These are phyloP conservation scores for Trichonephila clavata DNA, from an alignment of 1,140 invertebrate genomes.

Conservation along the genomic window DNA sequence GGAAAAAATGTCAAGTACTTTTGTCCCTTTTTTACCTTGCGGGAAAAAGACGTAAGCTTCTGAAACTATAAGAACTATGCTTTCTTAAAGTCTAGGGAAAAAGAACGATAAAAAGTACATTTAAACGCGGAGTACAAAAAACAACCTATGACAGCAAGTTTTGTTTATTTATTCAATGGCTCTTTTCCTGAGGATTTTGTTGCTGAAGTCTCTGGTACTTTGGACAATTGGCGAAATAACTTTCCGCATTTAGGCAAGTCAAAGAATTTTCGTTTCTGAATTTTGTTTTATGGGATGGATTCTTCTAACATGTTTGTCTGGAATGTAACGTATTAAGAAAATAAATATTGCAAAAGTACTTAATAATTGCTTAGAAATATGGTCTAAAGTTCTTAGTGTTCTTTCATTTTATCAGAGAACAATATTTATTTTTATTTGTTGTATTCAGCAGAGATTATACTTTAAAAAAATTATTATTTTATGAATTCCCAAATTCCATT, in stretches of 20 bases:
- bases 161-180: background rate
- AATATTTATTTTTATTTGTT: no score
- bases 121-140: background rate
- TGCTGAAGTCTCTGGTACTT: background rate
- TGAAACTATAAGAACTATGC: background rate
- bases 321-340: background rate
- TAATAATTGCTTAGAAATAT: no score
- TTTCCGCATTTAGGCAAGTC: background rate
- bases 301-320: background rate
- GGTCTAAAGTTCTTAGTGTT: no score
- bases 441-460: no score
- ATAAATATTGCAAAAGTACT: background rate
- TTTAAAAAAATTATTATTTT: no score
- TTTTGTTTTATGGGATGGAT: background rate
- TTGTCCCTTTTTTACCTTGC: background rate
- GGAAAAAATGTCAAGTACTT: slow-evolving; percentile 21
- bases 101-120: background rate
- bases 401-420: no score
- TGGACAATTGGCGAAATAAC: background rate
- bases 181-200: background rate
- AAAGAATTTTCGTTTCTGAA: background rate
- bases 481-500: no score
- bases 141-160: slow-evolving; percentile 12
- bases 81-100: background rate
- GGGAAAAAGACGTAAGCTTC: background rate